These are phyloP conservation scores for Chrysomela aeneicollis DNA, from an alignment of 2,888 invertebrate genomes.

Conservation along the genomic window DNA sequence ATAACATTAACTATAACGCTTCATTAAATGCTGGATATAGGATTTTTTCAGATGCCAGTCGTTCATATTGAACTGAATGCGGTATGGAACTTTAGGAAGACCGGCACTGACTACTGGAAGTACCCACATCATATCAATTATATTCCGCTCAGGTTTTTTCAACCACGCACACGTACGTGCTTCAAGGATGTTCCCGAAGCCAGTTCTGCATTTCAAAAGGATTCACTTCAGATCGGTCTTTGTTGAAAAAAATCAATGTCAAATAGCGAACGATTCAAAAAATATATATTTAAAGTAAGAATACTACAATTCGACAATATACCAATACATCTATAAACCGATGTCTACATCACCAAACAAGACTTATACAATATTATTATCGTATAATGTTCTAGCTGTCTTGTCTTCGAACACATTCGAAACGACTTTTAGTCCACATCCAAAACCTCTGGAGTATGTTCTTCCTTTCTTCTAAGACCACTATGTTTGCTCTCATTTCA, in stretches of 20 bases:
- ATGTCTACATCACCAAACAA: no score
- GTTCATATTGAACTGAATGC: neutral
- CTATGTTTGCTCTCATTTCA: constrained; percentile 17
- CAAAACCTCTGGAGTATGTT: constrained; percentile 20
- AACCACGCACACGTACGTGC: constrained; percentile 50
- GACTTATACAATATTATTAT: no score
- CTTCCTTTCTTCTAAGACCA: constrained; percentile 9
- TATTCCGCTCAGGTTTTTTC: constrained; percentile 50
- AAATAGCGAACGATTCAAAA: constrained; percentile 4
- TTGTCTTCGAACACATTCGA: neutral
- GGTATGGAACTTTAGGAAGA: neutral
- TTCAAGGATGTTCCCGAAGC: constrained; percentile 43
- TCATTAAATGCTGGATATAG: no score
- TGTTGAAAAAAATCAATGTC: constrained; percentile 13
- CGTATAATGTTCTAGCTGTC: neutral
- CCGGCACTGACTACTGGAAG: constrained; percentile 15
- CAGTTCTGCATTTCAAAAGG: constrained; percentile 31
- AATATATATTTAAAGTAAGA: no score
- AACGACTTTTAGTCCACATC: neutral
- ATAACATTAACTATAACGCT: constrained; percentile 12
- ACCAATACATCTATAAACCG: no score
- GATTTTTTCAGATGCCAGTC: no score
- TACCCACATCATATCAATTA: constrained; percentile 24
- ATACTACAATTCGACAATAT: no score
- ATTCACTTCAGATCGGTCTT: constrained; percentile 7